Evolutionary conservation across 2,888 invertebrate species (phyloP), one percentile per base, ranked within the genome.

Genomic region (Malthinus flaveolus): DNA sequence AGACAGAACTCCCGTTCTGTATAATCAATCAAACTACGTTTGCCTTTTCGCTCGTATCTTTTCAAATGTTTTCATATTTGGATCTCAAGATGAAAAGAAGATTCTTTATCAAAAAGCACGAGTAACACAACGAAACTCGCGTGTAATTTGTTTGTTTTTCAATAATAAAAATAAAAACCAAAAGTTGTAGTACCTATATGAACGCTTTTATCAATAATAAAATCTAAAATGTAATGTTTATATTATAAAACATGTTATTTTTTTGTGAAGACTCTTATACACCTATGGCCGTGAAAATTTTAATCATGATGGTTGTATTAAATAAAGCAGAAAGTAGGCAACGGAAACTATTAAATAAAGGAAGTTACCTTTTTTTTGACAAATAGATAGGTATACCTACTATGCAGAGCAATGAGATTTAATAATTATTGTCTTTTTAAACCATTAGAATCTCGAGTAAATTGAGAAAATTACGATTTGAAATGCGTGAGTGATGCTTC

Each of bases 341-440:
- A 65, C 64, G 55, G 62, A 59, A 65, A 62, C 65, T 63, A 65
- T 66, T 66, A 66, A 56, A 59, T 44, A 49, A 54, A 61, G 60
- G 62, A 64, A 66, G 63, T 63, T 63, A 66, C 59, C 46, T 63
- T 63, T 63, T 23, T 57, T 59, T 50, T 58, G 63, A 65, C 66
- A 65, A 45, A 63, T 60, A 66, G 63, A 23, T 23, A 23, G 23
- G 23, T 66, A 63, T 59, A 53, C 35, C 45, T 12, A 32, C 35
- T 39, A 50, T 12, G 32, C 50, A 50, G 33, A n/a, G n/a, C n/a
- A n/a, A n/a, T n/a, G 49, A 42, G 33, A 39, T 39, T 39, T 50
- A 50, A 50, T 50, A 33, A 39, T 39, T 23, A 5, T 23, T 23
- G 23, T 23, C 23, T 23, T 23, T 23, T 23, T 23, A 2, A 5